Percentiles rank a stretch among this genome's conserved stretches.
Evolutionary conservation across 2,888 invertebrate species (phyloP).

Genomic region (Trichopoda pennipes): DNA sequence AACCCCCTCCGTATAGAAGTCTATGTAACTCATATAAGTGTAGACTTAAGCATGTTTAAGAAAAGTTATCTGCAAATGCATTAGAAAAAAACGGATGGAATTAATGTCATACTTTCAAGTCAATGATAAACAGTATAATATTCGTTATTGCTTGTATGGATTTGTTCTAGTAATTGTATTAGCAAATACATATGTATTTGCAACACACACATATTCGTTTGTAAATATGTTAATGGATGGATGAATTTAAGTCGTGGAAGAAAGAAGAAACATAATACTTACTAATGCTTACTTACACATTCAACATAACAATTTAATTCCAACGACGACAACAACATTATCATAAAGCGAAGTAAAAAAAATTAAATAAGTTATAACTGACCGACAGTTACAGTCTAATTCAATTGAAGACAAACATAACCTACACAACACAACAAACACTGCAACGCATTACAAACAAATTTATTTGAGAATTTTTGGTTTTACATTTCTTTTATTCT

Average conservation of each 20-base stretch:
- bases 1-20: neutral
- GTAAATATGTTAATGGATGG: neutral
- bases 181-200: slow-evolving; percentile 7
- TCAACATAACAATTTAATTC: slow-evolving; percentile 57
- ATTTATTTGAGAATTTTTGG: neutral
- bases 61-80: slow-evolving; percentile 53
- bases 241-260: slow-evolving; percentile 1
- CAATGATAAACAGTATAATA: slow-evolving; percentile 46
- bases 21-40: slow-evolving; percentile 39
- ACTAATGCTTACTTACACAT: slow-evolving; percentile 45
- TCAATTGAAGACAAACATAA: slow-evolving; percentile 20
- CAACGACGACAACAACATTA: slow-evolving; percentile 34
- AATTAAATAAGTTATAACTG: slow-evolving; percentile 38
- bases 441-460: neutral
- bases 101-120: slow-evolving; percentile 63
- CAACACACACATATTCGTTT: slow-evolving; percentile 22
- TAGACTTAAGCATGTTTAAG: slow-evolving; percentile 53
- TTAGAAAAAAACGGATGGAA: slow-evolving; percentile 58
- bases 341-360: neutral
- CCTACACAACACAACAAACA: neutral
- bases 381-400: slow-evolving; percentile 59
- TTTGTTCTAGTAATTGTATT: slow-evolving; percentile 13
- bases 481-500: neutral
- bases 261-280: slow-evolving; percentile 50
- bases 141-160: slow-evolving; percentile 3